Conservation (phyloP, 1,140 invertebrate species). For the Ruditapes philippinarum region DNA sequence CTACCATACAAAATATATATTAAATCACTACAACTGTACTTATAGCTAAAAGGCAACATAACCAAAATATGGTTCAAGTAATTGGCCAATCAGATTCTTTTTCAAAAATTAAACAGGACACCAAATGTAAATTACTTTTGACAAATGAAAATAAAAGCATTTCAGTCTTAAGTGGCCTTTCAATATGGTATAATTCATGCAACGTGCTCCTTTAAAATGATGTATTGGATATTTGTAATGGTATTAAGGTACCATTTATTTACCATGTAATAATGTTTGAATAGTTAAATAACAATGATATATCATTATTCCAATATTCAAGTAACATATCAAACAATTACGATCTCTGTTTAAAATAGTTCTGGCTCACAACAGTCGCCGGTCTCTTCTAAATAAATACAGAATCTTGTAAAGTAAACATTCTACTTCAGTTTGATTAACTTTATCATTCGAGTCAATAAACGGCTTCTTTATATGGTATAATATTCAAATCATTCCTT, state of each 20-base stretch:
- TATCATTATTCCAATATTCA: neutral
- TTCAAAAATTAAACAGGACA: too few relatives aligned
- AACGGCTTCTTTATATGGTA: neutral
- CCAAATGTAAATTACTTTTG: too few relatives aligned
- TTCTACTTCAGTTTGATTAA: neutral
- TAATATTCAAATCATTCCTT: neutral
- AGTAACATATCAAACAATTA: neutral
- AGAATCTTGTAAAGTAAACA: neutral
- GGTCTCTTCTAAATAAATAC: conserved; percentile 1
- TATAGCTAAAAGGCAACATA: too few relatives aligned
- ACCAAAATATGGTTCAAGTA: too few relatives aligned
- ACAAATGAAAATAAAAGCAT: too few relatives aligned
- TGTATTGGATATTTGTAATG: neutral
- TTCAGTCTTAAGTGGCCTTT: too few relatives aligned
- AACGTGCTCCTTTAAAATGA: too few relatives aligned
- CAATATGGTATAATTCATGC: too few relatives aligned
- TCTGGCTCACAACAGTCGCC: neutral
- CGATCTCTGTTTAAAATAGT: neutral
- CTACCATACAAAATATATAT: too few relatives aligned
- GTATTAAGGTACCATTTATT: neutral
- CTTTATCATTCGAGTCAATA: neutral
- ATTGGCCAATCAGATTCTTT: too few relatives aligned
- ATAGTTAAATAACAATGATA: neutral
- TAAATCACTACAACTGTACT: too few relatives aligned
- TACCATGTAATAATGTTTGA: neutral